phyloP scores from a whole-genome alignment of 2,888 invertebrate genomes.

The Flexamia atlantica region DNA sequence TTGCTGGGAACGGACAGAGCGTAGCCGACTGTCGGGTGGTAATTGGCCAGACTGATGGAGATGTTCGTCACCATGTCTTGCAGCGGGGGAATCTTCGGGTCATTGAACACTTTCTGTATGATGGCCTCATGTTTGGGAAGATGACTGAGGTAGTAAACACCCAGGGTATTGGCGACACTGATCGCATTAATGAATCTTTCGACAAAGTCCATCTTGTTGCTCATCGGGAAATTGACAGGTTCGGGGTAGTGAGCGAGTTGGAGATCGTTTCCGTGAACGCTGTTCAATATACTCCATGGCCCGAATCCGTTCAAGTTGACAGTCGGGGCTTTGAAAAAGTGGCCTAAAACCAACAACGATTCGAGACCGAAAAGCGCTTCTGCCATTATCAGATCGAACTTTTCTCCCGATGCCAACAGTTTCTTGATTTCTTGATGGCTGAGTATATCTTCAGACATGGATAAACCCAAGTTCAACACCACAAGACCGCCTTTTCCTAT shows the following conservation, averaged over 20 bases:
- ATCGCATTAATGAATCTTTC: slow-evolving; percentile 7
- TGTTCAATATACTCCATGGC: neutral
- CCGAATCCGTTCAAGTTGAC: neutral
- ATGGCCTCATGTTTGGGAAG: slow-evolving; percentile 18
- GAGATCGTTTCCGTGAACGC: slow-evolving; percentile 21
- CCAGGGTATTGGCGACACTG: neutral
- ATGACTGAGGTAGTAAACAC: slow-evolving; percentile 2
- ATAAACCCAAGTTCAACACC: neutral
- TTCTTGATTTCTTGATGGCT: slow-evolving; percentile 16
- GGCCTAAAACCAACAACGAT: slow-evolving; percentile 45
- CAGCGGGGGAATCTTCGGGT: slow-evolving; percentile 62
- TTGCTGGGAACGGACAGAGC: slow-evolving; percentile 36
- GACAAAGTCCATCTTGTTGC: slow-evolving; percentile 43
- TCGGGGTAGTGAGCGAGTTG: slow-evolving; percentile 15
- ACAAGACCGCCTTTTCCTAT: neutral
- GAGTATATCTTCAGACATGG: neutral
- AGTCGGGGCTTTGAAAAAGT: slow-evolving; percentile 40
- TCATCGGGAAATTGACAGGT: neutral
- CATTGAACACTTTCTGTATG: slow-evolving; percentile 12
- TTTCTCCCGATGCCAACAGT: slow-evolving; percentile 10
- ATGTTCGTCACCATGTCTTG: slow-evolving; percentile 64
- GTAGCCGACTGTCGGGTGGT: slow-evolving; percentile 59
- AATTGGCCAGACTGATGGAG: slow-evolving; percentile 65
- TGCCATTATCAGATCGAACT: slow-evolving; percentile 34
- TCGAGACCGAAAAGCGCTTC: slow-evolving; percentile 12